Percentiles rank a stretch among this genome's conserved stretches.
Conservation (phyloP, 2,797 vertebrate species). For the Myotis findleyi region DNA sequence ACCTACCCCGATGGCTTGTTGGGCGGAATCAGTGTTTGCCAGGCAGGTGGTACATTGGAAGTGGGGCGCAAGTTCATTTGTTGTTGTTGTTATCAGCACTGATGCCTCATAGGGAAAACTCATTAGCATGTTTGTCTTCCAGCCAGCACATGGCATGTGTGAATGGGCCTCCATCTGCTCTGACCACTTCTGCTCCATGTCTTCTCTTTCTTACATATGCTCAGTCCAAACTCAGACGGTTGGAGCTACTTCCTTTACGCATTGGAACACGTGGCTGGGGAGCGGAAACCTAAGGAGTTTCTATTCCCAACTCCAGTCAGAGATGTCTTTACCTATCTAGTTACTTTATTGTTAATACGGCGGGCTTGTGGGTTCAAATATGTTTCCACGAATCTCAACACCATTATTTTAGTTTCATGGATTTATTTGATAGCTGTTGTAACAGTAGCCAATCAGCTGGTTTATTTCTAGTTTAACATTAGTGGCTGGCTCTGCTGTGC, state of each 20-base stretch:
- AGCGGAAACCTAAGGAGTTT: slow-evolving; percentile 78
- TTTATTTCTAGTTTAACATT: slow-evolving; percentile 75
- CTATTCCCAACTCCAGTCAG: slow-evolving; percentile 76
- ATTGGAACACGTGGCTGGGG: slow-evolving; percentile 74
- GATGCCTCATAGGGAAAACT: slow-evolving; percentile 61
- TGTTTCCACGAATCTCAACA: slow-evolving; percentile 83
- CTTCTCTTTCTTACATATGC: slow-evolving; percentile 63
- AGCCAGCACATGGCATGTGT: slow-evolving; percentile 38
- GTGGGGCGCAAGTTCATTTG: slow-evolving; percentile 8
- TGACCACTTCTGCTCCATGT: slow-evolving; percentile 50
- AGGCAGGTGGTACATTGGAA: slow-evolving; percentile 13
- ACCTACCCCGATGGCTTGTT: neutral
- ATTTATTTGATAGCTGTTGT: slow-evolving; percentile 82
- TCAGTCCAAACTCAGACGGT: neutral
- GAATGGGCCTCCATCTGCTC: slow-evolving; percentile 64
- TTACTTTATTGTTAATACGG: slow-evolving; percentile 80
- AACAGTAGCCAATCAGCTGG: slow-evolving; percentile 75
- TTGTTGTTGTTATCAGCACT: slow-evolving; percentile 45
- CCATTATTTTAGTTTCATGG: slow-evolving; percentile 70
- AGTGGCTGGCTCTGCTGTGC: slow-evolving; percentile 70
- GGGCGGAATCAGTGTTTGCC: neutral
- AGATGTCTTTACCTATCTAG: slow-evolving; percentile 84
- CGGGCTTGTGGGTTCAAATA: slow-evolving; percentile 75
- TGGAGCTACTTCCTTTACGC: slow-evolving; percentile 56
- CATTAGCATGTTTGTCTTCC: slow-evolving; percentile 68